Evolutionary conservation across 2,797 vertebrate species (phyloP).

Genomic region (Argentina silus): DNA sequence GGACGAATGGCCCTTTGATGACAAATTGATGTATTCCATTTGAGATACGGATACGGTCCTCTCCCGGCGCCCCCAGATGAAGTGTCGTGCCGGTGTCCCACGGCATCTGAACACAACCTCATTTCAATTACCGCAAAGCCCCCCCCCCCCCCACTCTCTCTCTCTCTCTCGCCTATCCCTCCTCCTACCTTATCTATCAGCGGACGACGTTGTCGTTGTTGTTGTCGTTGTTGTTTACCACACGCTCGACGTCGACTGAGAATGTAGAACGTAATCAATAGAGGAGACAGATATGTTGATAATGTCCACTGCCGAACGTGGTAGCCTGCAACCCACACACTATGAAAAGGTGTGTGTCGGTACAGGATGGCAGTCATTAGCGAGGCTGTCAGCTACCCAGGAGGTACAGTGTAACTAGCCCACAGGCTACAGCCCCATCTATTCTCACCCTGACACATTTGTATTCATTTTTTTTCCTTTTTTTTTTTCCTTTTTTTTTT

Average conservation of each 20-base stretch:
- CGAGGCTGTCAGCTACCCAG: conserved; percentile 54
- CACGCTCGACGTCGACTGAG: conserved; percentile 41
- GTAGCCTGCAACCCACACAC: conserved; percentile 43
- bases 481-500: conserved; percentile 27
- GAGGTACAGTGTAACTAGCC: conserved; percentile 80
- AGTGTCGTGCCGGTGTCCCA: conserved; percentile 22
- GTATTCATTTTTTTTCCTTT: conserved; percentile 85
- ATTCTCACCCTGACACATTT: conserved; percentile 87
- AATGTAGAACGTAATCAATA: conserved; percentile 52
- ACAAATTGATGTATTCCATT: conserved; percentile 56
- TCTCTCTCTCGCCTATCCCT: neutral
- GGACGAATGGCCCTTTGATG: conserved; percentile 38
- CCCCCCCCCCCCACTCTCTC: neutral
- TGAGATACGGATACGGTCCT: conserved; percentile 45
- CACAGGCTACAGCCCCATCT: conserved; percentile 84
- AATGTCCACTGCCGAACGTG: conserved; percentile 41
- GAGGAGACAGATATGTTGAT: conserved; percentile 41
- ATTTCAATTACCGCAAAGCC: neutral
- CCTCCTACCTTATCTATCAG: neutral
- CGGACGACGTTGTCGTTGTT: neutral
- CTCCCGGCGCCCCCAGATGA: conserved; percentile 2
- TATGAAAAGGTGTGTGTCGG: conserved; percentile 14
- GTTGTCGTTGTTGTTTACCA: conserved; percentile 25
- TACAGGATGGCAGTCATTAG: conserved; percentile 49
- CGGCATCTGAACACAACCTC: neutral